A percentile compares a stretch with the other conserved stretches of the same genome.
Conservation (phyloP, 2,797 vertebrate genomes). For the Pogonophryne albipinna region DNA sequence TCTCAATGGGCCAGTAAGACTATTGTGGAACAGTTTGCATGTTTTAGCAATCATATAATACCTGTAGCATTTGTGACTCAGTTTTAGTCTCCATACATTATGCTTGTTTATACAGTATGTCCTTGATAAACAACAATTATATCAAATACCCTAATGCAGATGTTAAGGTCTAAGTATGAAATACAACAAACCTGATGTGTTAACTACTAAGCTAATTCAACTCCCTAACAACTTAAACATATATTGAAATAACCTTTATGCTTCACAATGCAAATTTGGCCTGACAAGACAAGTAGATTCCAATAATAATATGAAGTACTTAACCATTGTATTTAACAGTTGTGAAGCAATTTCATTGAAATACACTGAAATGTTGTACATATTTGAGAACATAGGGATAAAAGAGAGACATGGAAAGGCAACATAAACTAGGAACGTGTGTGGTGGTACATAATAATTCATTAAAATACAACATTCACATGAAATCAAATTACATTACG, state of each 20-base stretch:
- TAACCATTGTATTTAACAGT: background rate
- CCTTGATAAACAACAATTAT: background rate
- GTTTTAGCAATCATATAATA: background rate
- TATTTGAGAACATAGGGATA: background rate
- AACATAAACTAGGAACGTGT: background rate
- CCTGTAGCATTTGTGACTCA: background rate
- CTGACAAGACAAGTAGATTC: background rate
- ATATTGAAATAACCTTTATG: background rate
- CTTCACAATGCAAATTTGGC: background rate
- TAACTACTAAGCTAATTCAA: no score
- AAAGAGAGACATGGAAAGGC: background rate
- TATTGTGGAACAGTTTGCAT: background rate
- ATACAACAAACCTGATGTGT: background rate
- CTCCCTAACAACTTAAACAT: background rate
- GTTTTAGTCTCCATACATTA: background rate
- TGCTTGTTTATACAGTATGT: background rate
- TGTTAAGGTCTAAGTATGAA: background rate
- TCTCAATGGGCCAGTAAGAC: background rate
- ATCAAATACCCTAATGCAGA: background rate
- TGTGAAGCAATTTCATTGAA: background rate
- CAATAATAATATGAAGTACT: background rate
- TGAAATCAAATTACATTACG: background rate
- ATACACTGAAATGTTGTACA: background rate
- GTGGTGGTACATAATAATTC: background rate
- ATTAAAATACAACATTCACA: slow-evolving; percentile 2